Conservation (phyloP, 2,797 vertebrate genomes). For the Pitangus sulphuratus region DNA sequence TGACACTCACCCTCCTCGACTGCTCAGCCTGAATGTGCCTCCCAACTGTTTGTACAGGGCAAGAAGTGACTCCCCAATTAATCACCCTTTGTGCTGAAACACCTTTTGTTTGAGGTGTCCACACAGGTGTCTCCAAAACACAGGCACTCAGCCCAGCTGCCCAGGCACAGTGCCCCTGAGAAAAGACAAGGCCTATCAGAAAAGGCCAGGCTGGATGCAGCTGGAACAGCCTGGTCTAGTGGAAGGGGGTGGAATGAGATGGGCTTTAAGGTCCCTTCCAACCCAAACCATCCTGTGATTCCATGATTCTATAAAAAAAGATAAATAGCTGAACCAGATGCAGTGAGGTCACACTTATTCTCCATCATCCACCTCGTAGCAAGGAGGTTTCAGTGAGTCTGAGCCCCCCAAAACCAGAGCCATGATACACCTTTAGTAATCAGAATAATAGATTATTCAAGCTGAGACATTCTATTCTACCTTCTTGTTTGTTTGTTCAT, state of each 20-base stretch:
- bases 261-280: not conserved
- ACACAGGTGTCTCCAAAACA: not conserved
- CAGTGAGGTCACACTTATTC: not conserved
- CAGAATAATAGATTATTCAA: not conserved
- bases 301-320: not conserved
- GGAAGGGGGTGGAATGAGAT: not conserved
- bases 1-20: not conserved
- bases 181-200: not conserved
- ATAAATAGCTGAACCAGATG: not conserved
- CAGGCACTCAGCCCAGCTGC: not conserved
- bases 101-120: not conserved
- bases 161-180: not conserved
- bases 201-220: not conserved
- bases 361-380: not conserved
- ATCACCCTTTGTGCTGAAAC: not conserved
- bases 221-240: not conserved
- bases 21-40: not conserved
- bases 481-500: not conserved
- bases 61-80: not conserved
- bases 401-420: not conserved
- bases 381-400: not conserved
- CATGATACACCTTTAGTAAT: not conserved
- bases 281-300: not conserved
- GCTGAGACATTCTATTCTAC: not conserved
- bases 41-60: not conserved